Evolutionary conservation across 2,888 invertebrate genomes (phyloP), one percentile per base, ranked within the genome.

Genomic region (Drosophila monieri): DNA sequence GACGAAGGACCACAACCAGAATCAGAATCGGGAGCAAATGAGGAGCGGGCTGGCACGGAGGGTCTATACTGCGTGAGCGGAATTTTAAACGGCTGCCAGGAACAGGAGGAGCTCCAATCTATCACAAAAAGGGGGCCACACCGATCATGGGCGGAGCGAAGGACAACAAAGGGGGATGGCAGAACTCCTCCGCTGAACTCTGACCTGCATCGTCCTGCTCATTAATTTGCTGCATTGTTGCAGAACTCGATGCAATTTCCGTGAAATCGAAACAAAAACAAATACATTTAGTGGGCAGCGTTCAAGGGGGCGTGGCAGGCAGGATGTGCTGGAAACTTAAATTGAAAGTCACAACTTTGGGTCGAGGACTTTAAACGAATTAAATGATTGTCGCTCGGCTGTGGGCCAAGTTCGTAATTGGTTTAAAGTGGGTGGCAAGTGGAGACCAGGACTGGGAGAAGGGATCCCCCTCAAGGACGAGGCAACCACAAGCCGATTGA

Each of bases 1-100:
- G 46, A 23, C 15, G 30, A 49, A 37, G 49, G n/a, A 39, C 56
- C 43, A 39, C 46, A 39, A 12, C 18, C 47, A 25, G 23, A 32
- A 61, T 18, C 60, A 15, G 46, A 30, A 60, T 15, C 37, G 23
- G 48, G 48, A 32, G 43, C 64, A 49, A 23, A 21, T 14, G 37
- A 41, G 47, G 23, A 46, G 27, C 12, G 15, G 55, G 37, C 39
- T 0, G 43, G 27, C 27, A 18, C 21, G 32, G 4, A 25, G 51
- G 14, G 54, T 51, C 44, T 57, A 15, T 21, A 53, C 48, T 57
- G 59, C 76, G 66, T 76, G 65, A 56, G 47, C 53, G 73, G 68
- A 76, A 76, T 76, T 76, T 68, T 47, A 76, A 73, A 62, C 65
- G 67, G 48, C 53, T 66, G 65, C 73, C 65, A 73, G 62, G 47